Conservation (phyloP, 2,888 invertebrate genomes). For the Meandrusa payeni region DNA sequence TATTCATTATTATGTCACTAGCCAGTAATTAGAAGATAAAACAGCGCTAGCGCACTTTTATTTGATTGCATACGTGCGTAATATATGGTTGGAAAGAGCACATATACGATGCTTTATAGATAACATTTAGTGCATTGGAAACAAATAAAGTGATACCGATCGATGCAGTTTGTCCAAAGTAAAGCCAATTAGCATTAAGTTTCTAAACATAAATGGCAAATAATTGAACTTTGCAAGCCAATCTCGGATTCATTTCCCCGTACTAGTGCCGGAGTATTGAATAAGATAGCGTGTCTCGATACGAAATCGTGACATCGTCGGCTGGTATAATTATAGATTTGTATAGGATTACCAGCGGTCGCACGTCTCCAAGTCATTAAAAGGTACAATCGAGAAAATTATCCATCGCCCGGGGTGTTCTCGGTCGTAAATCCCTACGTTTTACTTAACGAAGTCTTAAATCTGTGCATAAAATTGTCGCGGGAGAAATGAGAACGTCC, state of each 20-base stretch:
- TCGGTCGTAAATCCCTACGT: conserved; percentile 55
- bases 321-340: conserved; percentile 29
- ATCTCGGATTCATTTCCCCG: conserved; percentile 17
- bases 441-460: conserved; percentile 62
- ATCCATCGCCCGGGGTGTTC: conserved; percentile 53
- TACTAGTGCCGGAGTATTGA: conserved; percentile 24
- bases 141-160: conserved; percentile 30
- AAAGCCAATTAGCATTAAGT: conserved; percentile 25
- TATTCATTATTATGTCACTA: too few relatives aligned
- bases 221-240: conserved; percentile 25
- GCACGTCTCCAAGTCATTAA: conserved; percentile 45
- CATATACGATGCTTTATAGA: conserved; percentile 18
- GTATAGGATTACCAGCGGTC: conserved; percentile 39
- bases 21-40: too few relatives aligned
- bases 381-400: conserved; percentile 56
- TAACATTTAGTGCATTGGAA: conserved; percentile 26
- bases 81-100: too few relatives aligned
- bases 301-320: conserved; percentile 38
- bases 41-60: too few relatives aligned
- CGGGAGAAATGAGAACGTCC: conserved; percentile 60
- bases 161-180: conserved; percentile 21
- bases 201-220: conserved; percentile 25
- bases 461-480: conserved; percentile 66
- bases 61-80: too few relatives aligned
- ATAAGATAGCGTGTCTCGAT: conserved; percentile 27